These are phyloP conservation scores for Sphyrna mokarran DNA, from an alignment of 2,113 vertebrate species.

Conservation along the genomic window DNA sequence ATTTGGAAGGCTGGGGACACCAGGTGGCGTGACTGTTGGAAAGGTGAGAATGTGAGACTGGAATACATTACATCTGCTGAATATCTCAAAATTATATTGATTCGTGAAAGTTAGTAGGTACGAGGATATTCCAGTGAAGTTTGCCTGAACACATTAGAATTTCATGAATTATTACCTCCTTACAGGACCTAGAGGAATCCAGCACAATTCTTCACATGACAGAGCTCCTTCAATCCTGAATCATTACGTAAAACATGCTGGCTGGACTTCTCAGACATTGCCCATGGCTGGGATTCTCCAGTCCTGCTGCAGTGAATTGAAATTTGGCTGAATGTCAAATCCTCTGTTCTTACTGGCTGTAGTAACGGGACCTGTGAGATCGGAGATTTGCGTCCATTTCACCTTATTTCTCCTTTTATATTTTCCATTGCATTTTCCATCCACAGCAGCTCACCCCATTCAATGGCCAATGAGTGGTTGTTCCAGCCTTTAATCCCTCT, in stretches of 20 bases:
- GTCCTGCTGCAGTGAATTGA: no score
- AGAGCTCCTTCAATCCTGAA: not conserved
- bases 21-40: constrained; percentile 69
- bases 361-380: no score
- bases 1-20: constrained; percentile 66
- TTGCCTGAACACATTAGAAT: not conserved
- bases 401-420: not conserved
- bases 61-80: not conserved
- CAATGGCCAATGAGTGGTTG: not conserved
- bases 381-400: not conserved
- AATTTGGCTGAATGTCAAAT: no score
- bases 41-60: constrained; percentile 52
- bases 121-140: not conserved
- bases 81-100: not conserved
- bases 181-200: not conserved
- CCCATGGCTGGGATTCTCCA: no score
- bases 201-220: not conserved
- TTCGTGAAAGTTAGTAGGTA: not conserved
- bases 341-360: no score
- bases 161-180: not conserved
- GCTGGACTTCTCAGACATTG: no score
- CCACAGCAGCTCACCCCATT: not conserved
- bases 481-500: not conserved
- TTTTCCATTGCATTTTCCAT: not conserved
- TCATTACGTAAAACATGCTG: not conserved